Evolutionary conservation across 2,797 vertebrate genomes (phyloP), one percentile per base, ranked within the genome.

Genomic region (Tangara arthus): DNA sequence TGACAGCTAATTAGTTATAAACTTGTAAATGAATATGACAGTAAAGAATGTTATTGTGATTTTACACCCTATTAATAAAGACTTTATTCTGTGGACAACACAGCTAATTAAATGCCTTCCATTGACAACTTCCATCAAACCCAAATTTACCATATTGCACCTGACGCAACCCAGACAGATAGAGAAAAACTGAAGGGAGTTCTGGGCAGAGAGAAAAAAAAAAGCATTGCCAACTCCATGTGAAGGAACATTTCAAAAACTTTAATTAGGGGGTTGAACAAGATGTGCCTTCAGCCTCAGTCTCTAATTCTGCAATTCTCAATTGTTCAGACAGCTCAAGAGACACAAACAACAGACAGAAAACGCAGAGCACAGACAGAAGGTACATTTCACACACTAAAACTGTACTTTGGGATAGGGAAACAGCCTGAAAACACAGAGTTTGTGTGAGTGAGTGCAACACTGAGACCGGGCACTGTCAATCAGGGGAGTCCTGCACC

Each of bases 1-100:
- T 63, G 94, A 73, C 64, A 92, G 71, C 56, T 82, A 82, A 85
- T 92, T 92, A 91, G 56, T 66, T n/a, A 68, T 14, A 35, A 92
- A 80, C 55, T 66, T 55, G 59, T 73, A 87, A 91, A 87, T 35
- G 22, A 22, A 26, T 46, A 41, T 57, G 78, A 87, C 78, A 90
- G 83, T 70, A 73, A 72, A 73, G 19, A 87, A 63, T 7, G 26
- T 44, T 87, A 70, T 12, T 70, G 60, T 63, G 56, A 73, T 87
- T 87, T 80, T 84, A 79, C 35, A 89, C 22, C 24, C 46, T 42
- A 34, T 73, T 87, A 92, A 92, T 63, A 80, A 70, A 87, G 64
- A 59, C 37, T 60, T 87, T 19, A 35, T 73, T 78, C 66, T 57
- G 37, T 42, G 49, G 53, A 86, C 69, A 85, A 47, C 17, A 39